Conservation (phyloP, 1,140 invertebrate genomes). For the Cyphomyrmex costatus region DNA sequence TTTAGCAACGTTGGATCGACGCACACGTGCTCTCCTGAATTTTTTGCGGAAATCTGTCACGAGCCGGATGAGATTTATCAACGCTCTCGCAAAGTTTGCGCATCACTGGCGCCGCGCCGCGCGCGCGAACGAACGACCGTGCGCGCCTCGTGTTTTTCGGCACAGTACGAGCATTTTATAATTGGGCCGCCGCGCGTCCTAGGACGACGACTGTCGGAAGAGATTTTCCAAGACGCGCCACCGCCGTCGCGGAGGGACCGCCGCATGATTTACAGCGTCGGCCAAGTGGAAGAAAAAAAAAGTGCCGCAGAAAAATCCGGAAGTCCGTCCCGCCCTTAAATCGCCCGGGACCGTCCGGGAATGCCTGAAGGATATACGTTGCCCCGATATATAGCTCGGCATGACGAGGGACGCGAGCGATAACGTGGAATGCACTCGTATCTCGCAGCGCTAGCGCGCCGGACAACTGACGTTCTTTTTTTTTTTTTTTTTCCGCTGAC, state of each 20-base stretch:
- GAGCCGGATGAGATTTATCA: slow-evolving; percentile 78
- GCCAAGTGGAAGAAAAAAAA: slow-evolving; percentile 36
- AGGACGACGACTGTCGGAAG: slow-evolving; percentile 69
- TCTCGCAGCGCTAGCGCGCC: slow-evolving; percentile 59
- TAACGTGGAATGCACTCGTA: slow-evolving; percentile 67
- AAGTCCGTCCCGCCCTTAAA: slow-evolving; percentile 69
- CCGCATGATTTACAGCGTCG: slow-evolving; percentile 46
- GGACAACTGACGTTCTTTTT: slow-evolving; percentile 47
- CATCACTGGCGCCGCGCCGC: slow-evolving; percentile 60
- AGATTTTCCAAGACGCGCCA: slow-evolving; percentile 67
- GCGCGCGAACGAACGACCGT: slow-evolving; percentile 19
- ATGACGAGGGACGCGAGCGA: slow-evolving; percentile 64
- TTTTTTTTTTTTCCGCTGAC: slow-evolving; percentile 34
- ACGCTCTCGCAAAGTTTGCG: slow-evolving; percentile 71
- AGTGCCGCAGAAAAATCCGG: slow-evolving; percentile 62
- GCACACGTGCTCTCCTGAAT: slow-evolving; percentile 72
- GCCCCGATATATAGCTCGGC: slow-evolving; percentile 59
- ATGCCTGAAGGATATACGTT: slow-evolving; percentile 70
- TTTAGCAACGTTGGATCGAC: slow-evolving; percentile 40
- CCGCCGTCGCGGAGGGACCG: slow-evolving; percentile 16
- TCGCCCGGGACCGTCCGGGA: slow-evolving; percentile 63
- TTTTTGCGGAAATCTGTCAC: slow-evolving; percentile 76
- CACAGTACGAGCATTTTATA: slow-evolving; percentile 65
- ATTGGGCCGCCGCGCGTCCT: slow-evolving; percentile 65
- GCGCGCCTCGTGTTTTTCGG: slow-evolving; percentile 62